Evolutionary conservation across 2,113 vertebrate genomes (phyloP).

Genomic region (Pyrgilauda ruficollis): DNA sequence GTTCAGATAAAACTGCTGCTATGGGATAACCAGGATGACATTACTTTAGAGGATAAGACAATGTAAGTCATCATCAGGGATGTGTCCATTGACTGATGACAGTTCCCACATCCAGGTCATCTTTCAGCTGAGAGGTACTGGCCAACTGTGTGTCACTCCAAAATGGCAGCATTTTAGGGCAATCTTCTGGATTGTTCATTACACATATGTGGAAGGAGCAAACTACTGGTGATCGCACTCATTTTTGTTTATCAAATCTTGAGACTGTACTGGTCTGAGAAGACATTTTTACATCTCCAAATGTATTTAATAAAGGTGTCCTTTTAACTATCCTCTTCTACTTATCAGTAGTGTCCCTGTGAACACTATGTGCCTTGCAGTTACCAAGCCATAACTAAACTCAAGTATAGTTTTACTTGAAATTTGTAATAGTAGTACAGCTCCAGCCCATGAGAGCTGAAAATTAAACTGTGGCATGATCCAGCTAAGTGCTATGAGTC

Average conservation of each 20-base stretch:
- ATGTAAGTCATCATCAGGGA: not conserved
- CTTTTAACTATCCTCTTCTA: not conserved
- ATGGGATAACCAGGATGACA: not conserved
- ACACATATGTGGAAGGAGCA: not conserved
- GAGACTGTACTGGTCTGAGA: not conserved
- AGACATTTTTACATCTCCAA: not conserved
- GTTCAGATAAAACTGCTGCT: not conserved
- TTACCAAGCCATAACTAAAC: not conserved
- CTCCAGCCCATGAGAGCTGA: not conserved
- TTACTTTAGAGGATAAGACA: not conserved
- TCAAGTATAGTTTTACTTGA: not conserved
- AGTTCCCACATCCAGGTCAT: not conserved
- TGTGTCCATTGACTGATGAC: too few relatives aligned
- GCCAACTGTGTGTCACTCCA: not conserved
- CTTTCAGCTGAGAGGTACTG: not conserved
- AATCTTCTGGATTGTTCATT: not conserved
- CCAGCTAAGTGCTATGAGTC: not conserved
- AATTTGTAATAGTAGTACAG: not conserved
- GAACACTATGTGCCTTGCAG: not conserved
- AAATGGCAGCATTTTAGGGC: not conserved
- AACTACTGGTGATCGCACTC: not conserved
- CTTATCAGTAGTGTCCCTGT: not conserved
- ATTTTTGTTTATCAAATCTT: not conserved
- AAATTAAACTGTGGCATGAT: not conserved
- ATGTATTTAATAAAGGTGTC: not conserved